A percentile compares a stretch with the other conserved stretches of the same genome.
phyloP scores from a whole-genome alignment of 2,797 vertebrate species.

The Sebastiscus albofasciatus region DNA sequence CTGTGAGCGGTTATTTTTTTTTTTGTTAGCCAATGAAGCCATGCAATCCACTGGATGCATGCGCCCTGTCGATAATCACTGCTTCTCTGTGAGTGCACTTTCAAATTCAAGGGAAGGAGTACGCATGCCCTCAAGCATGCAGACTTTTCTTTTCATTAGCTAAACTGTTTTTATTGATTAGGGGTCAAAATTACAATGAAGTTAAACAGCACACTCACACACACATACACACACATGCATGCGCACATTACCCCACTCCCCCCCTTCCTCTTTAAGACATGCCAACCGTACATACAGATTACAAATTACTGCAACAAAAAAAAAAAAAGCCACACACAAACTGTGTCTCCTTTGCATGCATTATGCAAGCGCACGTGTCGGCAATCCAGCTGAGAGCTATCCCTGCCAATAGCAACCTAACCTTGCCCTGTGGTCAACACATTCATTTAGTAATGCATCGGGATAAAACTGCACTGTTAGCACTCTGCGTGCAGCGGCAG shows the following conservation, averaged over 20 bases:
- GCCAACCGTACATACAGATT: conserved; percentile 70
- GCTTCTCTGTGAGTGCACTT: conserved; percentile 53
- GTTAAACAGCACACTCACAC: conserved; percentile 52
- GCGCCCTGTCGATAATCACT: conserved; percentile 62
- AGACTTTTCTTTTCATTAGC: conserved; percentile 73
- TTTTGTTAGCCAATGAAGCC: conserved; percentile 55
- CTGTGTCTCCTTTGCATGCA: conserved; percentile 73
- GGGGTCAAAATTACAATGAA: conserved; percentile 67
- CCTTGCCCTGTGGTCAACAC: conserved; percentile 76
- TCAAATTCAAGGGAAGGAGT: conserved; percentile 57
- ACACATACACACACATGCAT: background rate
- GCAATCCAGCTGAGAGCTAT: conserved; percentile 80
- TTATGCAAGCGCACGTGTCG: conserved; percentile 77
- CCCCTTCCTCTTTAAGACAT: conserved; percentile 33
- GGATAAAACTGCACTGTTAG: conserved; percentile 76
- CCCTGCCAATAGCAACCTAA: conserved; percentile 74
- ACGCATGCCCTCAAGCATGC: conserved; percentile 73
- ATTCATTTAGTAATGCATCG: conserved; percentile 79
- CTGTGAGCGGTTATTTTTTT: conserved; percentile 33
- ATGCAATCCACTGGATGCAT: conserved; percentile 75
- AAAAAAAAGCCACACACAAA: conserved; percentile 64
- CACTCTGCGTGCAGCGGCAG: conserved; percentile 66
- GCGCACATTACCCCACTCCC: conserved; percentile 1
- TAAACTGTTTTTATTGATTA: conserved; percentile 81
- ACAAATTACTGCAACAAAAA: conserved; percentile 70